A percentile compares a stretch with the other conserved stretches of the same genome.
Evolutionary conservation across 2,113 vertebrate species (phyloP).

Genomic region (Cyanocitta stelleri): DNA sequence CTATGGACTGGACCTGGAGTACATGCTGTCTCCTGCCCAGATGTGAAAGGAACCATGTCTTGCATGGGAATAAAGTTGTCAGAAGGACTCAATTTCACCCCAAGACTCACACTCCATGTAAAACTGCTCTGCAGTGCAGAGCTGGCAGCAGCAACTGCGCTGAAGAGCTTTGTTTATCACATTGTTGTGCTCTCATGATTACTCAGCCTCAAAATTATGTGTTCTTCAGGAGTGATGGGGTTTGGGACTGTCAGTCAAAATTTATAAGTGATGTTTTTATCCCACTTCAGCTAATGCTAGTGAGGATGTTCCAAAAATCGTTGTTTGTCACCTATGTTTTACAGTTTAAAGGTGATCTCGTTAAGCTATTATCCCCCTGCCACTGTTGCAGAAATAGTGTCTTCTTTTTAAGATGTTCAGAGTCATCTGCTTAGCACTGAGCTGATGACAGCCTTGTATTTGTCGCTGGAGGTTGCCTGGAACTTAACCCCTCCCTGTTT

Average conservation of each 20-base stretch:
- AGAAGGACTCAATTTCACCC: background rate
- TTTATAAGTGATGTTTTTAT: slow-evolving; percentile 25
- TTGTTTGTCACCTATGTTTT: slow-evolving; percentile 13
- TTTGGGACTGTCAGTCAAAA: slow-evolving; percentile 52
- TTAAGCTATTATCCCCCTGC: background rate
- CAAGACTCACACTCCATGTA: background rate
- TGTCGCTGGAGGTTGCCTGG: background rate
- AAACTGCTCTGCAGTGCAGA: background rate
- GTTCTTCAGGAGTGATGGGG: background rate
- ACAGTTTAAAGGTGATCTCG: slow-evolving; percentile 13
- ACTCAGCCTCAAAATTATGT: slow-evolving; percentile 31
- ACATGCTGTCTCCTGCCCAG: background rate
- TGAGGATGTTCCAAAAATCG: slow-evolving; percentile 18
- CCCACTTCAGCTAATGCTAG: slow-evolving; percentile 1
- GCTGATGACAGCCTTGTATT: background rate
- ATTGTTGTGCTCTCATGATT: slow-evolving; percentile 11
- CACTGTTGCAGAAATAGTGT: slow-evolving; percentile 6
- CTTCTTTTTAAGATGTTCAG: slow-evolving; percentile 17
- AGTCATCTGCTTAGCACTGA: background rate
- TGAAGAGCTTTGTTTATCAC: slow-evolving; percentile 35
- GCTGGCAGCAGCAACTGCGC: background rate
- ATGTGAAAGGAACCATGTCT: background rate
- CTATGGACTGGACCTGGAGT: background rate
- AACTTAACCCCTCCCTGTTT: background rate
- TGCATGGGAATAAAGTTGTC: background rate